These are phyloP conservation scores for Idaea straminata DNA, from an alignment of 2,888 invertebrate genomes.

Conservation along the genomic window DNA sequence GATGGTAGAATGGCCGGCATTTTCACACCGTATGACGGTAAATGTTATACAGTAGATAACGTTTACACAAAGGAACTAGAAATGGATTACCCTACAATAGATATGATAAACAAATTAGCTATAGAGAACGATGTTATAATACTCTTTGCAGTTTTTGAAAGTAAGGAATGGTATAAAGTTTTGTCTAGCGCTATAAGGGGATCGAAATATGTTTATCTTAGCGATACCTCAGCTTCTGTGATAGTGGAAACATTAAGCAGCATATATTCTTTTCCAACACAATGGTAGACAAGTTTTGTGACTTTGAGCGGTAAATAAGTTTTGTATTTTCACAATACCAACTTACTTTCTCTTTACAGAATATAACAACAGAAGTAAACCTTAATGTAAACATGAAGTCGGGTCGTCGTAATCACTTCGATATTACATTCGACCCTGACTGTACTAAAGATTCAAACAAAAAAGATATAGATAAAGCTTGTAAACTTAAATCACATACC, in stretches of 20 bases:
- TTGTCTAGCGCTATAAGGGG: conserved; percentile 39
- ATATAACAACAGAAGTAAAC: conserved; percentile 44
- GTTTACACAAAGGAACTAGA: conserved; percentile 77
- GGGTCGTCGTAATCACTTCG: conserved; percentile 34
- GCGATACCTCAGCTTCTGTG: conserved; percentile 8
- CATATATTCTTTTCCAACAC: conserved; percentile 35
- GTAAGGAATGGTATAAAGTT: conserved; percentile 29
- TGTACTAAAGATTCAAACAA: conserved; percentile 32
- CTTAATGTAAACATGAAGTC: conserved; percentile 38
- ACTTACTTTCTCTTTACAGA: conserved; percentile 36
- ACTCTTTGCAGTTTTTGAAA: conserved; percentile 37
- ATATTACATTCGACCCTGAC: conserved; percentile 71
- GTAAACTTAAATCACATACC: conserved; percentile 32
- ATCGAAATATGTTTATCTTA: conserved; percentile 32
- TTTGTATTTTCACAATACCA: not conserved
- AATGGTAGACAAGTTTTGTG: no score
- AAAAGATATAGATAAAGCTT: conserved; percentile 16
- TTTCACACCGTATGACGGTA: conserved; percentile 85
- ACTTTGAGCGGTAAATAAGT: not conserved
- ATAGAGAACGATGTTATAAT: conserved; percentile 43
- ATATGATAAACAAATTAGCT: conserved; percentile 79
- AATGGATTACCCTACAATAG: conserved; percentile 90
- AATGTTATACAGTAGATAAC: conserved; percentile 81
- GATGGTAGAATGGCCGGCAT: conserved; percentile 87
- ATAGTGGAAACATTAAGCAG: conserved; percentile 36